phyloP scores from a whole-genome alignment of 2,888 invertebrate species.

The Synanthedon tipuliformis region DNA sequence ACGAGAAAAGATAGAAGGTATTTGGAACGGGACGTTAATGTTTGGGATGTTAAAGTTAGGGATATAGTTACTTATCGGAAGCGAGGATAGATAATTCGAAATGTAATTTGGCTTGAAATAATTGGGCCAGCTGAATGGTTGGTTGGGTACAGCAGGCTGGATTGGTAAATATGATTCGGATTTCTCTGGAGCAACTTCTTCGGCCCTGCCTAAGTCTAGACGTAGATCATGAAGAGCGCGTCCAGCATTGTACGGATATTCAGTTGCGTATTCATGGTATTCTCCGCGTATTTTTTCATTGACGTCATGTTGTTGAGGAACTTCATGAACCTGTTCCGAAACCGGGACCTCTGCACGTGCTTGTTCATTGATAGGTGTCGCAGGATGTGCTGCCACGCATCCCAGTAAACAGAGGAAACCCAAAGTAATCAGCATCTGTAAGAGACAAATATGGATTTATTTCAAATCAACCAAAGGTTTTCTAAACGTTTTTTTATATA shows the following conservation, averaged over 20 bases:
- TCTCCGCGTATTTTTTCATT: not conserved
- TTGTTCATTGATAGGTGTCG: not conserved
- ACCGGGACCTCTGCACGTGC: not conserved
- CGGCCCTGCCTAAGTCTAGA: not conserved
- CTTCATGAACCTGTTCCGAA: not conserved
- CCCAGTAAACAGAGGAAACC: not conserved
- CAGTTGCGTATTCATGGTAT: not conserved
- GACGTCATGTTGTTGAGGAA: not conserved
- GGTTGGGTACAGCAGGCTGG: not conserved
- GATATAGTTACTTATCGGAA: not conserved
- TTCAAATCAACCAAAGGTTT: too few species aligned
- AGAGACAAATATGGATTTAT: not conserved
- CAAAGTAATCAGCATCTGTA: not conserved
- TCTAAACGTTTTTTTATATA: not conserved
- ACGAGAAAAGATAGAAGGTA: constrained; percentile 1
- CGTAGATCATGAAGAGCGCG: not conserved
- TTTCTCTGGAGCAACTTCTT: not conserved
- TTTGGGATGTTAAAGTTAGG: not conserved
- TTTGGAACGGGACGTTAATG: constrained; percentile 1
- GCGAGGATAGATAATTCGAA: not conserved
- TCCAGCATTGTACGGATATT: not conserved
- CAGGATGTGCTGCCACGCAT: not conserved
- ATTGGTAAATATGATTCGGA: not conserved
- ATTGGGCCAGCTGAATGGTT: not conserved
- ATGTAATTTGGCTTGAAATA: not conserved